Evolutionary conservation across 2,888 invertebrate genomes (phyloP).

Genomic region (Catotricha subobsoleta): DNA sequence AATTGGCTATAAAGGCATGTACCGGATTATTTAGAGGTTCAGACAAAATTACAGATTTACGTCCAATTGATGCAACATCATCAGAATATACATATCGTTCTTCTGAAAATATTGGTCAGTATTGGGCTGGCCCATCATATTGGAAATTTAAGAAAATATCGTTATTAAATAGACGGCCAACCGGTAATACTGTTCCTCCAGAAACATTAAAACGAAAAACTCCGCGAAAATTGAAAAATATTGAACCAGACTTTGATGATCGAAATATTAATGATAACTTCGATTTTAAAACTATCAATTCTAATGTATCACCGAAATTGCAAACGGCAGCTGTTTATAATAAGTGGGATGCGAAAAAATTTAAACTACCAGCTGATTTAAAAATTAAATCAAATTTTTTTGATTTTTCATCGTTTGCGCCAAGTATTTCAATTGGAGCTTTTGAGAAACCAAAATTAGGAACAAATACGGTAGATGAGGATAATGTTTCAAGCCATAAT

Average conservation of each 20-base stretch:
- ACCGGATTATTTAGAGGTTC: conserved; percentile 25
- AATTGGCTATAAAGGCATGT: conserved; percentile 22
- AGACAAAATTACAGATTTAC: conserved; percentile 35
- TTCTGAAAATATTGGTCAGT: conserved; percentile 29
- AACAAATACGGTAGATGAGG: conserved; percentile 19
- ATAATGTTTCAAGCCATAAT: conserved; percentile 37
- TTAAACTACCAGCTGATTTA: conserved; percentile 24
- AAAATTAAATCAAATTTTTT: conserved; percentile 20
- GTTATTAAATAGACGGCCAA: background rate
- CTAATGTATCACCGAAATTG: conserved; percentile 16
- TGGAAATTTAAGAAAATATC: too few species aligned
- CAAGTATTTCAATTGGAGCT: background rate
- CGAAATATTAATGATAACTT: conserved; percentile 19
- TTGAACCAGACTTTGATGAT: background rate
- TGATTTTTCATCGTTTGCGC: conserved; percentile 3
- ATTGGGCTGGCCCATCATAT: conserved; percentile 71
- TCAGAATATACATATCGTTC: conserved; percentile 57
- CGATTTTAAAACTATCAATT: conserved; percentile 19
- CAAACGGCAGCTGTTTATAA: conserved; percentile 24
- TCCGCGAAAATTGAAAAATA: conserved; percentile 15
- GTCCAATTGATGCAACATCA: conserved; percentile 33
- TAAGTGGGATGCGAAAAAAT: conserved; percentile 27
- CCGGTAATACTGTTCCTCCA: background rate
- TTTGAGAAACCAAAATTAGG: conserved; percentile 19
- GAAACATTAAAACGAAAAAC: background rate